Conservation (phyloP, 2,888 invertebrate species). For the Oxycera nigricornis region DNA sequence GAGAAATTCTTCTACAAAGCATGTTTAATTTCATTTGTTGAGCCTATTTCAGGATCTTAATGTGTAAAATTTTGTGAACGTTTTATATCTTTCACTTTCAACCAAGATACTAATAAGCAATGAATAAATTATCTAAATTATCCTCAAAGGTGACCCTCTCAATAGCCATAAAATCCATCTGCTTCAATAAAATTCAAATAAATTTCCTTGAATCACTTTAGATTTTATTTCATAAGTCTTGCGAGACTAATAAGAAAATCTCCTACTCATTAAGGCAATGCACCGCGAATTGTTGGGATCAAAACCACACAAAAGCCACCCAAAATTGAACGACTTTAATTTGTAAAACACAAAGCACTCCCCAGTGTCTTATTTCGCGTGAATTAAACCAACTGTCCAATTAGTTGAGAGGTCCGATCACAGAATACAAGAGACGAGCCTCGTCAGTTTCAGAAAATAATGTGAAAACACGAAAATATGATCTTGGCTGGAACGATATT, state of each 20-base stretch:
- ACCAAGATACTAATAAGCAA: too few species aligned
- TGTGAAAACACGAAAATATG: neutral
- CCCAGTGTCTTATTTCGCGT: conserved; percentile 44
- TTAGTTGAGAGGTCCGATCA: conserved; percentile 33
- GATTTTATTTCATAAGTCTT: conserved; percentile 24
- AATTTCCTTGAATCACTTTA: conserved; percentile 26
- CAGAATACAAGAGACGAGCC: conserved; percentile 1
- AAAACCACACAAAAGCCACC: conserved; percentile 32
- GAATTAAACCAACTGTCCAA: conserved; percentile 45
- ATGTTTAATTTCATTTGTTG: too few species aligned
- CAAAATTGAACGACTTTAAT: conserved; percentile 33
- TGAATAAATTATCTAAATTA: conserved; percentile 16
- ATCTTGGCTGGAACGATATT: neutral
- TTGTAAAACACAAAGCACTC: conserved; percentile 41
- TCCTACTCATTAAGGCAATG: conserved; percentile 27
- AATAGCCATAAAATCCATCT: conserved; percentile 36
- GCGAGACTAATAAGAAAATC: conserved; percentile 38
- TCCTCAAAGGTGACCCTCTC: conserved; percentile 5
- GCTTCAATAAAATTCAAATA: conserved; percentile 31
- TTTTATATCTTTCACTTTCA: too few species aligned
- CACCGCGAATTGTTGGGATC: conserved; percentile 17
- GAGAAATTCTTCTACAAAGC: too few species aligned
- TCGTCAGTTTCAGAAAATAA: neutral
- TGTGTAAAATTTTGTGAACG: too few species aligned
- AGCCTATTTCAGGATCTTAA: too few species aligned